phyloP scores from a whole-genome alignment of 2,888 invertebrate genomes.

The Cephalotes varians region DNA sequence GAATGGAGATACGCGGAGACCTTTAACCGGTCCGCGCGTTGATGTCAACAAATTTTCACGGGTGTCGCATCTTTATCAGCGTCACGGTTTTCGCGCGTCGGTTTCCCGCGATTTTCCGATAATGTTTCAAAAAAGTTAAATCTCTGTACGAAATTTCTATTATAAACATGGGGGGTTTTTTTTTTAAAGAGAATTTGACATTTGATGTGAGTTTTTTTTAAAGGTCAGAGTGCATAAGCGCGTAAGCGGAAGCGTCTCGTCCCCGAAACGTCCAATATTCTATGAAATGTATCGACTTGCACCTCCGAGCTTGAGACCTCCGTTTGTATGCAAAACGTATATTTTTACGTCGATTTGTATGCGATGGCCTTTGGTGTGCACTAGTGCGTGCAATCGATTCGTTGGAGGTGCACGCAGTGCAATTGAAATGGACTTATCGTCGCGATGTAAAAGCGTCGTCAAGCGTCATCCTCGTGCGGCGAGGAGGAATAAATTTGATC shows the following conservation, averaged over 20 bases:
- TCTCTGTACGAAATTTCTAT: neutral
- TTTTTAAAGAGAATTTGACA: neutral
- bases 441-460: neutral
- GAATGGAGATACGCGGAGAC: neutral
- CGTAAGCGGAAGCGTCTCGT: neutral
- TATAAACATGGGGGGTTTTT: neutral
- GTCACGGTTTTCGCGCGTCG: neutral
- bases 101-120: neutral
- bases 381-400: slow-evolving; percentile 9
- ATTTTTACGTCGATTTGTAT: neutral
- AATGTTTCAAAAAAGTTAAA: neutral
- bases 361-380: slow-evolving; percentile 6
- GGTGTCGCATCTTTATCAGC: neutral
- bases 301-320: neutral
- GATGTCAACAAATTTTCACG: neutral
- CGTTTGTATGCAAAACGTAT: neutral
- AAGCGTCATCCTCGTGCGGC: neutral
- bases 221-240: neutral
- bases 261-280: neutral
- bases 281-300: neutral
- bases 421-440: neutral
- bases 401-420: neutral
- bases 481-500: neutral
- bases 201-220: neutral
- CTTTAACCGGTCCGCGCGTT: neutral